These are phyloP conservation scores for Scopus umbretta DNA, from an alignment of 2,113 vertebrate species.

Conservation along the genomic window DNA sequence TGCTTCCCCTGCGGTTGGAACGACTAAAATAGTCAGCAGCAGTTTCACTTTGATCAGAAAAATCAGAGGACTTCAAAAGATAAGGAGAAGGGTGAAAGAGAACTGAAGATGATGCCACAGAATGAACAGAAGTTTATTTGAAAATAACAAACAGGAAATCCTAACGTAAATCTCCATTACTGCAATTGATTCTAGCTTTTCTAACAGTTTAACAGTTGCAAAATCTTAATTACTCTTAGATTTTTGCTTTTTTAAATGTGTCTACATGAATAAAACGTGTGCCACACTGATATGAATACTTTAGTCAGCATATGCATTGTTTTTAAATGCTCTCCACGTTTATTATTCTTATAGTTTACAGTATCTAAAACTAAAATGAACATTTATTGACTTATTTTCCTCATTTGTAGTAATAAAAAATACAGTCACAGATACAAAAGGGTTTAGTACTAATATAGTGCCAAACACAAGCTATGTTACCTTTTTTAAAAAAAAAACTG, in stretches of 20 bases:
- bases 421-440: not conserved
- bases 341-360: not conserved
- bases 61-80: constrained; percentile 78
- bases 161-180: not conserved
- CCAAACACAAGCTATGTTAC: not conserved
- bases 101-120: not conserved
- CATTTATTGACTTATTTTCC: not conserved
- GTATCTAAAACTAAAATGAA: not conserved
- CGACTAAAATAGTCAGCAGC: constrained; percentile 95
- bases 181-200: not conserved
- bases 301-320: not conserved
- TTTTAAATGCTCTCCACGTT: not conserved
- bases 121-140: not conserved
- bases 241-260: not conserved
- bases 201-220: not conserved
- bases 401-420: not conserved
- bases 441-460: not conserved
- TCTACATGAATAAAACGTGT: not conserved
- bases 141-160: not conserved
- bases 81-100: constrained; percentile 15
- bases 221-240: not conserved
- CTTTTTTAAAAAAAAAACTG: not conserved
- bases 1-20: constrained; percentile 87
- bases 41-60: constrained; percentile 87
- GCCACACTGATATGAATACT: not conserved